These are phyloP conservation scores for Euspilapteryx auroguttella DNA, from an alignment of 2,888 invertebrate species.

Conservation along the genomic window DNA sequence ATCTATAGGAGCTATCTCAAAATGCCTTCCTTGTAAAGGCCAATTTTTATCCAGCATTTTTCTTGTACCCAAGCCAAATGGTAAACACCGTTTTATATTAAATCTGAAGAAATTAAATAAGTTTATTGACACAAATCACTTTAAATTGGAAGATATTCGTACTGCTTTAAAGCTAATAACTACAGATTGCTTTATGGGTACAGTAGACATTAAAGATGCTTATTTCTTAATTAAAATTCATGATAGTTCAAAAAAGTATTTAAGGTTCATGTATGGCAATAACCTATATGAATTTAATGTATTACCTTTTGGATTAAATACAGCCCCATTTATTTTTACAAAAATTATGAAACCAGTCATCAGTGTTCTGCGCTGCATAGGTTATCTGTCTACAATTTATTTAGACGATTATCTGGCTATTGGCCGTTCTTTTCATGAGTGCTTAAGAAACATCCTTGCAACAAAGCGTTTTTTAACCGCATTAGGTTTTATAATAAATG, in stretches of 20 bases:
- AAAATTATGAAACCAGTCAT: conserved; percentile 1
- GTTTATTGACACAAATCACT: not conserved
- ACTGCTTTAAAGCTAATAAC: not conserved
- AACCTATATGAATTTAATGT: conserved; percentile 1
- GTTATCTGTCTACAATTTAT: not conserved
- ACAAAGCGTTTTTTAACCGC: not conserved
- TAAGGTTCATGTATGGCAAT: not conserved
- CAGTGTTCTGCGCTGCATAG: not conserved
- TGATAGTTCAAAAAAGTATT: not conserved
- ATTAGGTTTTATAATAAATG: conserved; percentile 1
- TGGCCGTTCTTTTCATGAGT: not conserved
- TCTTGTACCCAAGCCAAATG: conserved; percentile 1
- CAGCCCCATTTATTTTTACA: conserved; percentile 1
- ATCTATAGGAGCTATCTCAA: not conserved
- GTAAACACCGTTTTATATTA: conserved; percentile 1
- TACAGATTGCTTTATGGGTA: not conserved
- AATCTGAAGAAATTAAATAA: conserved; percentile 1
- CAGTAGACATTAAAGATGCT: not conserved
- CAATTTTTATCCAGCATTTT: not conserved
- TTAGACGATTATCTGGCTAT: not conserved
- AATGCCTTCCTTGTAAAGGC: not conserved
- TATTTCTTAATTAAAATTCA: not conserved
- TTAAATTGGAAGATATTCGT: not conserved
- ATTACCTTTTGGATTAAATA: not conserved
- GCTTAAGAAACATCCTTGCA: not conserved